Evolutionary conservation across 35 echinoderm and acorn worm species (phyloP), one percentile per base, ranked within the genome.

Genomic region (Hemicentrotus pulcherrimus): DNA sequence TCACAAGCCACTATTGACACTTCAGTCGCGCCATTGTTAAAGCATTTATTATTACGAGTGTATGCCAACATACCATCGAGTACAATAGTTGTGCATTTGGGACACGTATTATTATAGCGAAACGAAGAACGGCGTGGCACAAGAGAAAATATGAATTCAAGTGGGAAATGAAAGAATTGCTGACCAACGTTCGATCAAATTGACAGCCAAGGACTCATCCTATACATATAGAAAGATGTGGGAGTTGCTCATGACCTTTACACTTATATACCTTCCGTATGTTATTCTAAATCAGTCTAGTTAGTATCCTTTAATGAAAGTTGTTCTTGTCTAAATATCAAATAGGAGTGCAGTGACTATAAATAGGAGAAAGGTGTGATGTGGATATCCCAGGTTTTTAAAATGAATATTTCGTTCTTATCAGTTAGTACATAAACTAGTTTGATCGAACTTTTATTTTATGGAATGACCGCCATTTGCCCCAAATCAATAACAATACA

Each of bases 1-100:
- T 90, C 46, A 90, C 88, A 47, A 90, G 88, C 46, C 88, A 18
- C 88, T 90, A 90, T 90, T 90, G 88, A 90, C 88, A 90, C 46
- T 90, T 90, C 22, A 18, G 88, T 90, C 45, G 88, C 88, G 65
- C 65, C 65, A 78, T 78, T 78, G 65, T 78, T 78, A 78, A 78
- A 78, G 65, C 19, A 28, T 78, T n/a, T 78, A 78, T 78, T 78
- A 78, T 78, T 78, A 78, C 65, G 65, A 78, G 65, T 78, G 65
- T 78, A 78, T 78, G 65, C 65, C 65, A 78, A 78, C 65, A 78
- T 78, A 78, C 65, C 22, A 78, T 78, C 6, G 65, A 78, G 6
- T 78, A 78, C 65, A 78, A 78, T 78, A n/a, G 65, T 6, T 4
- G 65, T 78, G 22, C 22, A 78, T 22, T 78, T 78, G 19, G 19